Percentiles rank a stretch among this genome's conserved stretches.
Evolutionary conservation across 1,140 invertebrate species (phyloP).

Genomic region (Delia radicum): DNA sequence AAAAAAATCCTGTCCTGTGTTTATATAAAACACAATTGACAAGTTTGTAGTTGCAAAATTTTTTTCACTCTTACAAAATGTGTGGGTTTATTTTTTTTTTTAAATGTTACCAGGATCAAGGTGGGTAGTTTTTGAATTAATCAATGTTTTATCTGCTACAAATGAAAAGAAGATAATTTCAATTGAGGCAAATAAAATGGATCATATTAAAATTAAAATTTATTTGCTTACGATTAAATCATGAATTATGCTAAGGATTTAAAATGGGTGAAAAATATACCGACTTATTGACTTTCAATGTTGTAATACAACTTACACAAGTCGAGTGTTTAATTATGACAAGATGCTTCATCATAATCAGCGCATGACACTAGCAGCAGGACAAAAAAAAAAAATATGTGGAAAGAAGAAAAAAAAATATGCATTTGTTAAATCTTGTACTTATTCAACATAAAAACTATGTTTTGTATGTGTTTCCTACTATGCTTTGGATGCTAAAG

Average conservation of each 20-base stretch:
- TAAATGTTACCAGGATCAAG: neutral
- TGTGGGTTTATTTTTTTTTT: neutral
- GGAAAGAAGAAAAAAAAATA: neutral
- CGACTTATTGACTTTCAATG: neutral
- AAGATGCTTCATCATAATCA: constrained; percentile 30
- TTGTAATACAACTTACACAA: neutral
- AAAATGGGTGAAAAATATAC: neutral
- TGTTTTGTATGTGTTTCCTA: neutral
- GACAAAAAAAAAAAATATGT: neutral
- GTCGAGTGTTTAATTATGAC: constrained; percentile 26
- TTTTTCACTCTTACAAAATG: neutral
- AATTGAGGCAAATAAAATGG: neutral
- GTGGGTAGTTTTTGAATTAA: neutral
- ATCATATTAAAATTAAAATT: neutral
- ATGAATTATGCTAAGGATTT: neutral
- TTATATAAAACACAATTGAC: neutral
- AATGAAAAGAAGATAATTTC: neutral
- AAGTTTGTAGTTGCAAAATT: neutral
- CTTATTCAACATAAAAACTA: neutral
- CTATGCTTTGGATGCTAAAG: neutral
- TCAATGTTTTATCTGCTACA: neutral
- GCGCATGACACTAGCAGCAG: constrained; percentile 27
- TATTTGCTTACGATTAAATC: neutral
- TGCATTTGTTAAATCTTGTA: neutral
- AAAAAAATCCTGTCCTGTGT: no score